Percentiles rank a stretch among this genome's conserved stretches.
These are phyloP conservation scores for Aplodontia rufa DNA, from an alignment of 2,113 vertebrate genomes.

Conservation along the genomic window DNA sequence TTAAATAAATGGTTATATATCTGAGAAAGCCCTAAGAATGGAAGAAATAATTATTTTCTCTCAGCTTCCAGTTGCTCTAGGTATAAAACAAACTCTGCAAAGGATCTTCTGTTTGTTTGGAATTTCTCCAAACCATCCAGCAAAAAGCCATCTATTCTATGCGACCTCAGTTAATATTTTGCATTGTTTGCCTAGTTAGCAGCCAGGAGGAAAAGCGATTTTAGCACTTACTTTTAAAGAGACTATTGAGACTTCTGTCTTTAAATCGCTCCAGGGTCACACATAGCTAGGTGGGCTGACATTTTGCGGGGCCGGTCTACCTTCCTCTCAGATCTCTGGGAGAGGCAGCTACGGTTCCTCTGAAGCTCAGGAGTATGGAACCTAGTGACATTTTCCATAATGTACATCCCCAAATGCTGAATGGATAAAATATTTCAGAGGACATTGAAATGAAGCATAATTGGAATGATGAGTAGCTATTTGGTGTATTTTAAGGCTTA, in stretches of 20 bases:
- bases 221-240: background rate
- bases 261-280: background rate
- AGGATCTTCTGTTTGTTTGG: background rate
- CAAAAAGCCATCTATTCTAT: background rate
- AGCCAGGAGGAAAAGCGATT: background rate
- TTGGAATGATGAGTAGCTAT: background rate
- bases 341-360: background rate
- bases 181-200: background rate
- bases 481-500: constrained; percentile 21
- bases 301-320: background rate
- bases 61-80: background rate
- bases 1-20: background rate
- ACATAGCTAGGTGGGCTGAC: background rate
- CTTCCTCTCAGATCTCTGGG: background rate
- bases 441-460: background rate
- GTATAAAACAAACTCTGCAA: background rate
- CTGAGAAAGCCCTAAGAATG: background rate
- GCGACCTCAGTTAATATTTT: background rate
- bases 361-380: background rate
- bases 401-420: background rate
- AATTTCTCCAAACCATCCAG: background rate
- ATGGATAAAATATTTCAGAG: background rate
- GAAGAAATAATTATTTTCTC: background rate
- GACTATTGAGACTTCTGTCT: background rate
- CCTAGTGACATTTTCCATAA: background rate